phyloP scores from a whole-genome alignment of 2,113 vertebrate genomes.

The Dolichallabes microphthalmus region DNA sequence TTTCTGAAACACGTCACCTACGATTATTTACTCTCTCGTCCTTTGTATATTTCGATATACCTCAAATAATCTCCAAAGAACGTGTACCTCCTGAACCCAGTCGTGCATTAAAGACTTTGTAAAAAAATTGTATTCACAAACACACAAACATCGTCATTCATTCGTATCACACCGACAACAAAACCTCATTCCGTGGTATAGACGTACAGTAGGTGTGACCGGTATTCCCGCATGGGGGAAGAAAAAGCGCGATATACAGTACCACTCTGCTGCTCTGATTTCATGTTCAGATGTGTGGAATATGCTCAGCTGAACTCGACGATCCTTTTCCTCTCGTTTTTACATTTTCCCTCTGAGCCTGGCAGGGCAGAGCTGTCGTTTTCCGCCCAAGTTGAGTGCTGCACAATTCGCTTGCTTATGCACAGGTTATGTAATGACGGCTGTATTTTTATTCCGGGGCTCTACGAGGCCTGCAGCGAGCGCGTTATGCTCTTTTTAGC shows the following conservation, averaged over 20 bases:
- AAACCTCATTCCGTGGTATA: background rate
- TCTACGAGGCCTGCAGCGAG: background rate
- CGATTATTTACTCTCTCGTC: background rate
- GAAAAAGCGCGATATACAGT: background rate
- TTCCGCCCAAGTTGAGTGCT: constrained; percentile 61
- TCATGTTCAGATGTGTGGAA: constrained; percentile 34
- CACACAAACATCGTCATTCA: too few species aligned
- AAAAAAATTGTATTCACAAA: background rate
- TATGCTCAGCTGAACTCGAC: constrained; percentile 5
- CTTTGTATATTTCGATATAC: background rate
- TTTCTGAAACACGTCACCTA: background rate
- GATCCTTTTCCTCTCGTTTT: constrained; percentile 16
- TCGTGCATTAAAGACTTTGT: background rate
- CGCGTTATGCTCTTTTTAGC: constrained; percentile 25
- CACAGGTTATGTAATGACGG: constrained; percentile 57
- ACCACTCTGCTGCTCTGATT: constrained; percentile 4
- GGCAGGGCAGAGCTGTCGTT: constrained; percentile 59
- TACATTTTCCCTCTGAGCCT: constrained; percentile 50
- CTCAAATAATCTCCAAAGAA: too few species aligned
- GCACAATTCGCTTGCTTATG: constrained; percentile 54
- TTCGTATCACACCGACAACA: background rate
- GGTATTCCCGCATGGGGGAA: background rate
- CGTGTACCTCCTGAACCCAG: background rate
- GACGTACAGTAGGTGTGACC: background rate
- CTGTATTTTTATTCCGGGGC: constrained; percentile 33